Conservation (phyloP, 2,888 invertebrate species). For the Morinoia aosen region DNA sequence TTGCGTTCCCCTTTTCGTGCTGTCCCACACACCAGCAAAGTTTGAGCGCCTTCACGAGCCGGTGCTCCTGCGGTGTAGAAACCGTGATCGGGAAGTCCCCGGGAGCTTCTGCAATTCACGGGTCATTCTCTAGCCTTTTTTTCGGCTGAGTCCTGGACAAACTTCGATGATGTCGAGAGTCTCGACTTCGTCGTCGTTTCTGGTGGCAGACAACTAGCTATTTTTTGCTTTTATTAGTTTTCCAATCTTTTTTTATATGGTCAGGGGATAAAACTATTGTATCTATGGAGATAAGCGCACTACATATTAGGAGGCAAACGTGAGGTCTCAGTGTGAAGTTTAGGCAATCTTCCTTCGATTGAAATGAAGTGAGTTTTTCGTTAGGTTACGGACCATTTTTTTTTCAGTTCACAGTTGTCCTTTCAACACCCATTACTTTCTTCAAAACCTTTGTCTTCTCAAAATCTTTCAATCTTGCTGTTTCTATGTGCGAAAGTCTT, state of each 20-base stretch:
- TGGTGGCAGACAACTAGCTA: not conserved
- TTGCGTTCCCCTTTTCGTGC: not conserved
- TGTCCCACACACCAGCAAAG: not conserved
- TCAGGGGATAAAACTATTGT: not conserved
- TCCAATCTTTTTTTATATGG: not conserved
- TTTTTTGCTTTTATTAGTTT: not conserved
- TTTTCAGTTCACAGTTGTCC: too few relatives aligned
- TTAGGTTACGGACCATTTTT: too few relatives aligned
- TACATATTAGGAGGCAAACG: not conserved
- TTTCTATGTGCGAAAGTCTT: too few relatives aligned
- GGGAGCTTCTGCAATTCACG: not conserved
- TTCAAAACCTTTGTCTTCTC: too few relatives aligned
- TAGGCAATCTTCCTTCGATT: not conserved
- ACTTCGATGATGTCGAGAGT: not conserved
- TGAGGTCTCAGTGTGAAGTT: not conserved
- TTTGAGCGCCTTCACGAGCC: not conserved
- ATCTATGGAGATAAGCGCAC: not conserved
- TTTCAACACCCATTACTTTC: too few relatives aligned
- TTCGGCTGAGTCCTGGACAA: not conserved
- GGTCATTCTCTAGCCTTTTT: not conserved
- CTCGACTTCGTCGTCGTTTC: not conserved
- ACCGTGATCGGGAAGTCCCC: not conserved
- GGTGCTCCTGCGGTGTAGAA: not conserved
- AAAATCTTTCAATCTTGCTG: too few relatives aligned
- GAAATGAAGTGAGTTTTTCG: too few relatives aligned